Evolutionary conservation across 2,888 invertebrate genomes (phyloP), one percentile per base, ranked within the genome.

Genomic region (Mesorhabditis sp.): DNA sequence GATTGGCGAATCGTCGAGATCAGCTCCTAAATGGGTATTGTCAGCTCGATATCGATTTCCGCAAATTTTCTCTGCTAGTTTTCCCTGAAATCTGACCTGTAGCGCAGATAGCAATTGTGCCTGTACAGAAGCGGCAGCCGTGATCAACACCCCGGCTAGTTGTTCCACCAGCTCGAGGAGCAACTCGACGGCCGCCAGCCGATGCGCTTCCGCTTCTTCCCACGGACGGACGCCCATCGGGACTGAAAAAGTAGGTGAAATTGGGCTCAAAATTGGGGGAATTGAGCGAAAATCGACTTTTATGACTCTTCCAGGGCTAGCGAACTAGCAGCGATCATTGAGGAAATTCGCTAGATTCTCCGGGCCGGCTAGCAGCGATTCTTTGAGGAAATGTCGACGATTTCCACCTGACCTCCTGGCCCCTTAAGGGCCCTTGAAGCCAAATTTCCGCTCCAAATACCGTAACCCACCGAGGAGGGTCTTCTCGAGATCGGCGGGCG

Each of bases 81-180:
- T 28, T 1, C 28, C 28, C 28, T 28, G 28, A 28, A 28, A 28
- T 28, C 28, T 1, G 28, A 28, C 28, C 28, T 77, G 75, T 43
- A 80, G 77, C 61, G 76, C 70, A 45, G 72, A 73, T 0, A 78
- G 67, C 43, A 80, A 71, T 45, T 74, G 73, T 44, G 77, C 75
- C 65, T 78, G 80, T 4, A 76, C 75, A 15, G 65, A 62, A 5
- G 68, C 63, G 4, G 74, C 74, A 0, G 78, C 78, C 7, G 80
- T 80, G 28, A 76, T 70, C 6, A 80, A 74, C 0, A 77, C 75
- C 13, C 80, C 80, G 50, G 74, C 75, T 41, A 80, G 70, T 67
- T 77, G 75, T 66, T 78, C 74, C 65, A 78, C 75, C 58, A 77
- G 74, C n/a, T 74, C 71, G 13, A 80, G 44, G 6, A 78, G 70